Evolutionary conservation across 2,888 invertebrate genomes (phyloP).

Genomic region (Panzeria rudis): DNA sequence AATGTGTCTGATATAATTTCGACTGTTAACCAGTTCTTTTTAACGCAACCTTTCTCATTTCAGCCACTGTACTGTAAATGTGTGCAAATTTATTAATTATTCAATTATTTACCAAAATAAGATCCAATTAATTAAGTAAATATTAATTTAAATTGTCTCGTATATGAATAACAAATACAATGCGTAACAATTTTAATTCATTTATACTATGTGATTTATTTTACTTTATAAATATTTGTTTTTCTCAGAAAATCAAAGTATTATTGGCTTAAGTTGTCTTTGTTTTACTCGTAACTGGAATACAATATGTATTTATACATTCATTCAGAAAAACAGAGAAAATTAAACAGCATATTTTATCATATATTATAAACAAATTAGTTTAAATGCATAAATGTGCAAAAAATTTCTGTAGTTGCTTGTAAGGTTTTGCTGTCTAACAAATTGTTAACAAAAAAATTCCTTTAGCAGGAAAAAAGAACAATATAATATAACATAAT

Average conservation of each 20-base stretch:
- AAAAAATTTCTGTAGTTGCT: background rate
- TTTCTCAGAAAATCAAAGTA: slow-evolving; percentile 7
- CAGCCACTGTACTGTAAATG: background rate
- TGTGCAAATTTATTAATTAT: background rate
- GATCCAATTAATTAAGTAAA: slow-evolving; percentile 58
- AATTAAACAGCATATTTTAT: background rate
- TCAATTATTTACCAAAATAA: slow-evolving; percentile 25
- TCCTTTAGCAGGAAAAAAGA: no score
- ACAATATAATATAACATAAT: background rate
- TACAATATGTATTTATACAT: background rate
- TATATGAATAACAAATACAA: background rate
- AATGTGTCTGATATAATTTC: background rate
- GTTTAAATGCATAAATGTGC: background rate
- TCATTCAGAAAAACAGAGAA: background rate
- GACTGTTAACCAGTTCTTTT: background rate
- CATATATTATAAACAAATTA: background rate
- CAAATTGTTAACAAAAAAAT: no score
- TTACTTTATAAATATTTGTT: slow-evolving; percentile 43
- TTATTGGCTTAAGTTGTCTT: slow-evolving; percentile 3
- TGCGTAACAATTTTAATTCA: slow-evolving; percentile 9
- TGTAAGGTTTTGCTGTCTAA: background rate
- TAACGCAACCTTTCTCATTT: background rate
- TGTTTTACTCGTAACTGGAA: background rate
- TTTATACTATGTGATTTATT: slow-evolving; percentile 30
- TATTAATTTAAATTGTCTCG: slow-evolving; percentile 30